phyloP scores from a whole-genome alignment of 2,113 vertebrate genomes.

The Dicerorhinus sumatrensis region DNA sequence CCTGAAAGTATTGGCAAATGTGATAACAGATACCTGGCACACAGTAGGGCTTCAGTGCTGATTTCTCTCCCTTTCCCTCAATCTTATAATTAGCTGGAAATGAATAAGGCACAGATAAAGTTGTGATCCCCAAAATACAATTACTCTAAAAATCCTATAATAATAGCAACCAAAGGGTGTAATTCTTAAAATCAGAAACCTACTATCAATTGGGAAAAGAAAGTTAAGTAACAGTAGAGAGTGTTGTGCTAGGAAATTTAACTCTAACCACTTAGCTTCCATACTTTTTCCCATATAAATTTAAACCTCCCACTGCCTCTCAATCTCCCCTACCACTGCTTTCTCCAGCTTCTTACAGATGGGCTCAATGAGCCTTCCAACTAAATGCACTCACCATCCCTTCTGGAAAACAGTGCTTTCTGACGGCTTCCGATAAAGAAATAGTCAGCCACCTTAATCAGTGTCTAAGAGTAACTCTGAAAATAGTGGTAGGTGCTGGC shows the following conservation, averaged over 20 bases:
- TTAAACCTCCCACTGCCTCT: not conserved
- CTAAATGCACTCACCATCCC: not conserved
- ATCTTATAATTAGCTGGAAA: not conserved
- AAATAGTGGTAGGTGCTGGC: too few species aligned
- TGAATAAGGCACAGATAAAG: not conserved
- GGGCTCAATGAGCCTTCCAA: fast-evolving
- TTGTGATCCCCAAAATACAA: not conserved
- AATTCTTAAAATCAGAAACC: not conserved
- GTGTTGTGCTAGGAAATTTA: not conserved
- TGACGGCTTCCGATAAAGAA: not conserved
- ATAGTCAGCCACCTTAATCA: not conserved
- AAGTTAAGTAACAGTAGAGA: not conserved
- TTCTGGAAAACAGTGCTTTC: not conserved
- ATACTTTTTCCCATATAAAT: too few species aligned
- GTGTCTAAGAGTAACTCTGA: not conserved
- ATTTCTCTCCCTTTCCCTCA: not conserved
- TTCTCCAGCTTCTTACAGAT: not conserved
- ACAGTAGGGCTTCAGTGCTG: not conserved
- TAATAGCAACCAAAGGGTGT: not conserved
- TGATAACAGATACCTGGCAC: not conserved
- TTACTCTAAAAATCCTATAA: not conserved
- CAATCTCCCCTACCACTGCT: not conserved
- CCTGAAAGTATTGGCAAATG: not conserved
- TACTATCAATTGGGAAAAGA: not conserved
- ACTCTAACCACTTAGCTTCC: too few species aligned